A percentile compares a stretch with the other conserved stretches of the same genome.
phyloP scores from a whole-genome alignment of 1,140 invertebrate genomes.

The Penaeus indicus region DNA sequence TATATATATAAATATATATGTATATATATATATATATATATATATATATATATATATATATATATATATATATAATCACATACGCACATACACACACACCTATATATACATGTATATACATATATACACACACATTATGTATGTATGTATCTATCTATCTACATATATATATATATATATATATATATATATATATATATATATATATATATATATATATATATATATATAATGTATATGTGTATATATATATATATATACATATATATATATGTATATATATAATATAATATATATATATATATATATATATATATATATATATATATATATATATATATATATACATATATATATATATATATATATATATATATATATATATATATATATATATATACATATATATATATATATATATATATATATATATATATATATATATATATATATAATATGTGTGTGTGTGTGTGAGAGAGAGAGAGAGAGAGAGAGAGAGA shows the following conservation, averaged over 20 bases:
- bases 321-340: neutral
- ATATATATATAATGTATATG: neutral
- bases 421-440: conserved; percentile 26
- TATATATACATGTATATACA: conserved; percentile 27
- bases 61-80: conserved; percentile 28
- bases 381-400: neutral
- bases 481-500: neutral
- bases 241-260: conserved; percentile 1
- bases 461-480: neutral
- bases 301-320: neutral
- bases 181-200: conserved; percentile 19
- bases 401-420: conserved; percentile 8
- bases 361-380: neutral
- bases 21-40: conserved; percentile 33
- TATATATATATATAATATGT: conserved; percentile 23
- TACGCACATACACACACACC: conserved; percentile 8
- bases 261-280: neutral
- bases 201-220: neutral
- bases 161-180: conserved; percentile 28
- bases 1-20: conserved; percentile 38
- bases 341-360: neutral
- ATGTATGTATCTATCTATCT: conserved; percentile 11
- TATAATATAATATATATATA: neutral
- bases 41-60: conserved; percentile 40
- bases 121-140: neutral